These are phyloP conservation scores for Augochlora pura DNA, from an alignment of 1,140 invertebrate species.

Conservation along the genomic window DNA sequence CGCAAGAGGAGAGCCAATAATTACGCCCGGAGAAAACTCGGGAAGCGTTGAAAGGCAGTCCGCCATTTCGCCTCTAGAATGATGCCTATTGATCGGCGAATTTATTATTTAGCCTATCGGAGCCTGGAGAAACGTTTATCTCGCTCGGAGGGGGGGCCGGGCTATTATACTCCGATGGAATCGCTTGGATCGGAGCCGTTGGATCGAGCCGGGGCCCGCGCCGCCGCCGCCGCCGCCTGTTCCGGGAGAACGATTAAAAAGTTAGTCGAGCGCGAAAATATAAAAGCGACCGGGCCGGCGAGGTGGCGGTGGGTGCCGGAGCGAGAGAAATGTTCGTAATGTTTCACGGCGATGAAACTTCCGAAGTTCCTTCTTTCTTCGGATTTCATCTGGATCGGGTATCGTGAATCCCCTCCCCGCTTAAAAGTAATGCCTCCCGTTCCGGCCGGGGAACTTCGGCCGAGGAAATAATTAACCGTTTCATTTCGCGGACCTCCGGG, in stretches of 20 bases:
- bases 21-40: too few species aligned
- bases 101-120: neutral
- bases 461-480: constrained; percentile 43
- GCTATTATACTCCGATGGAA: neutral
- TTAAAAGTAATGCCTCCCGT: constrained; percentile 16
- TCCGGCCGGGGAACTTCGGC: neutral
- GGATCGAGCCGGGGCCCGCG: neutral
- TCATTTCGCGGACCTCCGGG: constrained; percentile 8
- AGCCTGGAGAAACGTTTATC: neutral
- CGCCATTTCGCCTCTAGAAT: too few species aligned
- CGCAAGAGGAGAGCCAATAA: neutral
- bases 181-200: neutral
- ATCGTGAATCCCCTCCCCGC: constrained; percentile 10
- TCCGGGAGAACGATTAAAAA: constrained; percentile 19
- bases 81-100: neutral
- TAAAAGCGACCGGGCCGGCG: constrained; percentile 7
- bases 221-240: too few species aligned
- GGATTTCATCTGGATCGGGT: constrained; percentile 20
- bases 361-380: neutral
- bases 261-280: constrained; percentile 21
- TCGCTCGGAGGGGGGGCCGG: too few species aligned
- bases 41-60: too few species aligned
- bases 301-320: neutral
- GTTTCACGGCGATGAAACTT: constrained; percentile 31
- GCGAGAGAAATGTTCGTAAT: constrained; percentile 12